Evolutionary conservation across 2,888 invertebrate genomes (phyloP), one percentile per base, ranked within the genome.

Genomic region (Rhopalosiphum nymphaeae): DNA sequence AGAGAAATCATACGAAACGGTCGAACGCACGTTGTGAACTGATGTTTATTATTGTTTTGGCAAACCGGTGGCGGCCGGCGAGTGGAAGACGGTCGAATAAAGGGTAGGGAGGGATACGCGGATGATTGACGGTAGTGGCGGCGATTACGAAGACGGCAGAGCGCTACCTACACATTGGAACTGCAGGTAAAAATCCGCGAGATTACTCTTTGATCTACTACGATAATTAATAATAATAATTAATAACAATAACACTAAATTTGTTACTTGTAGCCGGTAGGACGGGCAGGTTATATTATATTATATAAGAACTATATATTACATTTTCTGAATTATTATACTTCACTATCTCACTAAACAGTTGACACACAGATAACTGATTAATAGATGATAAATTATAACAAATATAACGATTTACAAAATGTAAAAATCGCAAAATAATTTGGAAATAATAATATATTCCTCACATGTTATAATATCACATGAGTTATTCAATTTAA

Each of bases 21-120:
- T 67, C 94, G 94, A 21, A 86, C 94, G 94, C 94, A 94, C 94
- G 94, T 94, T 94, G 94, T 94, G 67, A 53, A 94, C 94, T 94
- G 90, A 87, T 42, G 78, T 91, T 91, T 91, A 86, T 94, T 94
- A 91, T 87, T 86, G 91, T 94, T 91, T 91, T 87, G 94, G 91
- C 94, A 42, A 94, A 91, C 89, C 90, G 61, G 13, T 67, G 57
- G 36, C 85, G 26, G 36, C 25, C 86, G 57, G 9, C 61, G 44
- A 21, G 67, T 29, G 56, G n/a, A 42, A 42, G 57, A 16, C 44
- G 46, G 44, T 21, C 56, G 25, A 53, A 53, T 4, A 67, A 61
- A 84, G 85, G 90, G 94, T 87, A 84, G 86, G 91, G 67, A 78
- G 88, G 78, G 88, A 91, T 67, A 91, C 53, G 9, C 94, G 85